Conservation (phyloP, 2,797 vertebrate species). For the Sebastolobus alascanus region DNA sequence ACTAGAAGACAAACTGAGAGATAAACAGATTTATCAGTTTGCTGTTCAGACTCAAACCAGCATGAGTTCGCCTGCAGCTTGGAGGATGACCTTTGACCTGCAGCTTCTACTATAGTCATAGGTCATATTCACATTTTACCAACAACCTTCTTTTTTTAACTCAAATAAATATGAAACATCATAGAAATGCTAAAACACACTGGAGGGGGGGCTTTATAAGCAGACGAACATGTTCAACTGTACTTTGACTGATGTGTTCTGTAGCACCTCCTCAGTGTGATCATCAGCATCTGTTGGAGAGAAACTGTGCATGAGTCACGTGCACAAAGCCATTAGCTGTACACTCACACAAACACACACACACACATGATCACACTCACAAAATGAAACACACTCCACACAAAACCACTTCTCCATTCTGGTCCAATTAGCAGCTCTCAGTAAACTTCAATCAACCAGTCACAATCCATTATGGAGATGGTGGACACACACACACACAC, state of each 20-base stretch:
- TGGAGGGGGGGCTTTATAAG: too few species aligned
- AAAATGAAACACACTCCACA: constrained; percentile 14
- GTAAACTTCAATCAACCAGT: constrained; percentile 71
- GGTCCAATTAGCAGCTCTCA: constrained; percentile 69
- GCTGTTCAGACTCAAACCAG: too few species aligned
- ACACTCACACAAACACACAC: neutral
- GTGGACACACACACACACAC: neutral
- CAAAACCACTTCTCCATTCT: constrained; percentile 45
- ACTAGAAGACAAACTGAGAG: too few species aligned
- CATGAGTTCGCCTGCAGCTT: too few species aligned
- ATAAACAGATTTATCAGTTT: too few species aligned
- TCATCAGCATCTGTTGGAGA: constrained; percentile 4
- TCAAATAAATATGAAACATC: too few species aligned
- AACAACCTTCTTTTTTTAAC: too few species aligned
- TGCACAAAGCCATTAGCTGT: constrained; percentile 11
- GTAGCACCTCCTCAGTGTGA: neutral
- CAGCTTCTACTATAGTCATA: too few species aligned
- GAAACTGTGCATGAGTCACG: neutral
- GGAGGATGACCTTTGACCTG: too few species aligned
- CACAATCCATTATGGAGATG: constrained; percentile 61
- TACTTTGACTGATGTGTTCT: neutral
- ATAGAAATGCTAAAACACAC: too few species aligned
- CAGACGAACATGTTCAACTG: too few species aligned
- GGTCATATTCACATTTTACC: too few species aligned
- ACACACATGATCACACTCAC: neutral